Conservation (phyloP, 1,140 invertebrate species). For the Cylas formicarius region DNA sequence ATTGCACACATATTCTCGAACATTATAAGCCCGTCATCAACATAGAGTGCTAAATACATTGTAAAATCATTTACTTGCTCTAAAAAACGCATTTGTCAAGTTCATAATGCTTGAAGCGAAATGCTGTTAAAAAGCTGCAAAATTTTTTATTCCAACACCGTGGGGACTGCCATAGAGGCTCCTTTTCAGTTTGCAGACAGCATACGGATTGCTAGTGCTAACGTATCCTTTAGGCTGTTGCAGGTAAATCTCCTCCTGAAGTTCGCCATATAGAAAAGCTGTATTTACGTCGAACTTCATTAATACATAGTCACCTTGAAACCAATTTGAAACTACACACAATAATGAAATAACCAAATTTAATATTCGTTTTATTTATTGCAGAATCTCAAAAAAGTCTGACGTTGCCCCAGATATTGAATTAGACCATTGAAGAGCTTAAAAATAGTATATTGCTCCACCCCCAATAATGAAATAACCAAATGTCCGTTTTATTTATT, state of each 20-base stretch:
- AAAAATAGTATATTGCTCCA: no score
- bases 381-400: no score
- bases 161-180: constrained; percentile 44
- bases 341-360: no score
- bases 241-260: constrained; percentile 39
- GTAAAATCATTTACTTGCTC: no score
- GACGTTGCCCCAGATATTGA: no score
- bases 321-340: no score
- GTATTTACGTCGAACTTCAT: constrained; percentile 37
- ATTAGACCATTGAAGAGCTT: no score
- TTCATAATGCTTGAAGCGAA: neutral
- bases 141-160: constrained; percentile 38
- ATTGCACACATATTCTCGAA: constrained; percentile 6
- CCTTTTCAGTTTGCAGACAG: constrained; percentile 37
- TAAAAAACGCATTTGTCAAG: no score
- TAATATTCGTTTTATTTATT: no score
- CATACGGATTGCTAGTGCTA: no score
- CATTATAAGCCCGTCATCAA: constrained; percentile 12
- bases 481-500: no score
- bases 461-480: no score
- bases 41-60: constrained; percentile 11
- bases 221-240: constrained; percentile 37
- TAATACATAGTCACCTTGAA: constrained; percentile 12
- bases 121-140: constrained; percentile 11
- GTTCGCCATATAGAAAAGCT: constrained; percentile 41